Evolutionary conservation across 1,140 invertebrate genomes (phyloP).

Genomic region (Ptiloglossa arizonensis): DNA sequence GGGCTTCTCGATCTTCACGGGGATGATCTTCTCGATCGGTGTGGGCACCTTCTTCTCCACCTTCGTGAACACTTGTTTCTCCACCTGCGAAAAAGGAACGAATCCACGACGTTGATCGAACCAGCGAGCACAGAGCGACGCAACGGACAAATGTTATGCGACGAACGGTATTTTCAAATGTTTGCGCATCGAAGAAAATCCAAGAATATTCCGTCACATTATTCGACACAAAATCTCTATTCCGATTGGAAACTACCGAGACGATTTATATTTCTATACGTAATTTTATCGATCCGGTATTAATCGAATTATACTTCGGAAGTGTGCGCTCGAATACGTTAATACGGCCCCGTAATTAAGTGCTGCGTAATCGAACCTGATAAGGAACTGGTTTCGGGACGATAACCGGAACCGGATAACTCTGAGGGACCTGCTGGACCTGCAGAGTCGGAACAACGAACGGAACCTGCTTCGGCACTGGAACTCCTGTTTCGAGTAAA

Average conservation of each 20-base stretch:
- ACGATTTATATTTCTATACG: too few relatives aligned
- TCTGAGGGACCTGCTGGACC: conserved; percentile 81
- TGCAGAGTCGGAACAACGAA: conserved; percentile 86
- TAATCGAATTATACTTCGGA: too few relatives aligned
- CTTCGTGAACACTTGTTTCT: conserved; percentile 81
- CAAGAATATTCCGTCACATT: too few relatives aligned
- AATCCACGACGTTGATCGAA: neutral
- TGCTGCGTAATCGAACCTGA: conserved; percentile 45
- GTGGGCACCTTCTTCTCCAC: conserved; percentile 77
- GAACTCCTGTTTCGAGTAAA: conserved; percentile 74
- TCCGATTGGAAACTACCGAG: too few relatives aligned
- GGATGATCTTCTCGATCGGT: conserved; percentile 72
- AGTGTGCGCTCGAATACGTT: too few relatives aligned
- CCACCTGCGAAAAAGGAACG: conserved; percentile 57
- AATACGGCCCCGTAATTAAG: too few relatives aligned
- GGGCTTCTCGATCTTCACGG: conserved; percentile 79
- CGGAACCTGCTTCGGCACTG: conserved; percentile 85
- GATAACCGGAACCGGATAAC: conserved; percentile 78
- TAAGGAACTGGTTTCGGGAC: conserved; percentile 70
- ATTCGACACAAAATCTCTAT: too few relatives aligned
- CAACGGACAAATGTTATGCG: too few relatives aligned
- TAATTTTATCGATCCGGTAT: too few relatives aligned
- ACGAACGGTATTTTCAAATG: too few relatives aligned
- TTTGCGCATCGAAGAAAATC: too few relatives aligned
- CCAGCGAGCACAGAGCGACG: neutral